Conservation (phyloP, 2,113 vertebrate species). For the Microcebus murinus region DNA sequence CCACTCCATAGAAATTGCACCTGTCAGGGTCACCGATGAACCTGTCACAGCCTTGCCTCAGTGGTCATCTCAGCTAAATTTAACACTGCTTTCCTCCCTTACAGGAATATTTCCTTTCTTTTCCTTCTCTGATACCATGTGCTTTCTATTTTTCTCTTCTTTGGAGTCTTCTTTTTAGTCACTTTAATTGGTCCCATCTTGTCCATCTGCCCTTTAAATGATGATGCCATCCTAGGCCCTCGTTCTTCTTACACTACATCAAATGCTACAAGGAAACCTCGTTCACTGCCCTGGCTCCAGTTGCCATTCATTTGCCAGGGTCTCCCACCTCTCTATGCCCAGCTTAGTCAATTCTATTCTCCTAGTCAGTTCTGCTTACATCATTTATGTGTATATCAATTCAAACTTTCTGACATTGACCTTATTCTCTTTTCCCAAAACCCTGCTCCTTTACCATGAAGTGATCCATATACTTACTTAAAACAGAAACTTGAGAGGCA, state of each 20-base stretch:
- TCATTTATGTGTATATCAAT: not conserved
- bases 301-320: not conserved
- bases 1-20: not conserved
- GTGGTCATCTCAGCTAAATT: not conserved
- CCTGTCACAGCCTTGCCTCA: not conserved
- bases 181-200: not conserved
- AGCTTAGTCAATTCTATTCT: not conserved
- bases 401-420: not conserved
- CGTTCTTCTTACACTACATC: not conserved
- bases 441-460: not conserved
- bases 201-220: not conserved
- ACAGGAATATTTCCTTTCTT: not conserved
- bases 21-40: not conserved
- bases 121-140: not conserved
- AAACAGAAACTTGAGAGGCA: not conserved
- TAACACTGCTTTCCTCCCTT: not conserved
- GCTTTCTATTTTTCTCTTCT: not conserved
- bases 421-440: not conserved
- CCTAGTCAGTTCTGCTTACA: not conserved
- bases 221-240: not conserved
- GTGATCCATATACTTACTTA: not conserved
- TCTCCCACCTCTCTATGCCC: not conserved
- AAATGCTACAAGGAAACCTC: not conserved
- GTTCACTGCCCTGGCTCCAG: not conserved
- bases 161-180: not conserved